Conservation (phyloP, 35 echinoderm and acorn worm genomes). For the Strongylocentrotus purpuratus region DNA sequence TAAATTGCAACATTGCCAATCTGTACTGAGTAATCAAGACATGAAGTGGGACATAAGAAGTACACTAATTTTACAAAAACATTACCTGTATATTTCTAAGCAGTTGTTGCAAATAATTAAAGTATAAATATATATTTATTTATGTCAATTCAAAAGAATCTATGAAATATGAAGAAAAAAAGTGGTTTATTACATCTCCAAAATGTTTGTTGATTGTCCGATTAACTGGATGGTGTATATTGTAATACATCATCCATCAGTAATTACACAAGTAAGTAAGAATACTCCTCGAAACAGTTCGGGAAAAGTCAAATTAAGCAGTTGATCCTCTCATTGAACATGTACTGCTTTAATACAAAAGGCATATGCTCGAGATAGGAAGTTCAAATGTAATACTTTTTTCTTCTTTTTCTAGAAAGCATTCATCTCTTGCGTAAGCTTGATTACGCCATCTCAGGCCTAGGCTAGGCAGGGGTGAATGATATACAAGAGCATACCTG, state of each 20-base stretch:
- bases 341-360: neutral
- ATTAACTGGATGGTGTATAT: neutral
- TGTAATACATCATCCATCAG: neutral
- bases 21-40: neutral
- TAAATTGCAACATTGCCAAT: neutral
- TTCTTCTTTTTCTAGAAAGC: neutral
- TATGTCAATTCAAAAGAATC: neutral
- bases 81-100: neutral
- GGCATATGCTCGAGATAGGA: neutral
- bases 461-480: neutral
- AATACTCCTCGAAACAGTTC: neutral
- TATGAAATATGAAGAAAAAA: constrained; percentile 6
- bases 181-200: neutral
- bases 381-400: neutral
- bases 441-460: neutral
- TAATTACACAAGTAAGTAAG: neutral
- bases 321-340: neutral
- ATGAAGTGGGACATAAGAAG: neutral
- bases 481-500: neutral
- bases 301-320: neutral
- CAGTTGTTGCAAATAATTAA: neutral
- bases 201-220: neutral
- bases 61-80: neutral
- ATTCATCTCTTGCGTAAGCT: neutral
- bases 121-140: constrained; percentile 1